Evolutionary conservation across 2,888 invertebrate genomes (phyloP), one percentile per base, ranked within the genome.

Genomic region (Nomada hirtipes): DNA sequence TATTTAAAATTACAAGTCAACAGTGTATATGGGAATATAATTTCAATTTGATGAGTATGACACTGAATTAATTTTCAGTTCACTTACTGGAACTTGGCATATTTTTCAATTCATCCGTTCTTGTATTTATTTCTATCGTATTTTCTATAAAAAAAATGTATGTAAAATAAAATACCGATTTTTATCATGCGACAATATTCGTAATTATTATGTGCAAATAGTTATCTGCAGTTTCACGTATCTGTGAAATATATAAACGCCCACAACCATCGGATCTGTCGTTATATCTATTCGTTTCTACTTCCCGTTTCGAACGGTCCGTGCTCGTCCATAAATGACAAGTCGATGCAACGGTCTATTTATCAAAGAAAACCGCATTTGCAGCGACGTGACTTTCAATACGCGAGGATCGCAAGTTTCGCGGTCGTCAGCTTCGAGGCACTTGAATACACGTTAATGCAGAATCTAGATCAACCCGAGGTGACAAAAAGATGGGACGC

Each of bases 401-500:
- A 10, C 44, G 2, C 47, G 23, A 3, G 53, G 18, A 57, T 76
- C 61, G 61, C 47, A 4, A 64, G 76, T 52, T 44, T 59, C 64
- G 55, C 63, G n/a, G 9, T 60, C 10, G 47, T 7, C 47, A 47
- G 59, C 60, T 50, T 70, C 72, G 26, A 23, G 57, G 47, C 55
- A 53, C 63, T 72, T 63, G 42, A 47, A 63, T 63, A 59, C 57
- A 57, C 20, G 63, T 53, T 79, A 79, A 80, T 78, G 79, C 72
- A 53, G 53, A 80, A 79, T 72, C 72, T 68, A 69, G 72, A 79
- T 79, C 63, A 53, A 57, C 57, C 69, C 55, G n/a, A 44, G n/a
- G 50, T 55, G 63, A 55, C 60, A 61, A 64, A 80, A 72, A 59
- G 80, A 53, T 64, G 59, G 23, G 63, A 26, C 50, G 42, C 20